phyloP scores from a whole-genome alignment of 2,888 invertebrate species.

The Parasteatoda lunata region DNA sequence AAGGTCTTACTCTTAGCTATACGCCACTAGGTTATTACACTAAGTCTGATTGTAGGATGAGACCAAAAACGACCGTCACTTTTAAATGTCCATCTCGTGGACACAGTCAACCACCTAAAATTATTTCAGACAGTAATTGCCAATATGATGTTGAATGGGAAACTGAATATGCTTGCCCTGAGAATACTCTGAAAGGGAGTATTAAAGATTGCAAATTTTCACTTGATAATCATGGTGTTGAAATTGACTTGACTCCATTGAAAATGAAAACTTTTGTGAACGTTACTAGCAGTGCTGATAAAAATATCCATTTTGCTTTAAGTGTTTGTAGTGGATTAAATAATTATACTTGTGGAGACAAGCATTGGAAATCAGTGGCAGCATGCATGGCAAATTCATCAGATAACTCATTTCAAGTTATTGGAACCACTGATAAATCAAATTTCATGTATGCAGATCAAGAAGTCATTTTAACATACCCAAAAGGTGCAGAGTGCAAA shows the following conservation, averaged over 20 bases:
- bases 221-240: conserved; percentile 72
- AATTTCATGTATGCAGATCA: conserved; percentile 65
- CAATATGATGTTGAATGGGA: conserved; percentile 73
- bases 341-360: conserved; percentile 20
- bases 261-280: conserved; percentile 19
- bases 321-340: conserved; percentile 67
- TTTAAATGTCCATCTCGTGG: conserved; percentile 66
- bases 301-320: conserved; percentile 43
- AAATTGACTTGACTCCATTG: conserved; percentile 72
- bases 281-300: conserved; percentile 13
- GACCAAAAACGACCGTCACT: conserved; percentile 56
- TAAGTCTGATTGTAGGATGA: conserved; percentile 13
- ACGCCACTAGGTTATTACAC: conserved; percentile 3
- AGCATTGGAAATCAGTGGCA: conserved; percentile 51
- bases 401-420: conserved; percentile 10
- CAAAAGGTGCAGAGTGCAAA: conserved; percentile 38
- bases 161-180: conserved; percentile 74
- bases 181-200: conserved; percentile 70
- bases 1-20: conserved; percentile 60
- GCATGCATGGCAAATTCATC: conserved; percentile 48
- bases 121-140: conserved; percentile 70
- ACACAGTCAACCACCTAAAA: conserved; percentile 54
- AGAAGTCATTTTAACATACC: conserved; percentile 47
- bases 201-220: conserved; percentile 72
- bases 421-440: conserved; percentile 15